Evolutionary conservation across 2,888 invertebrate species (phyloP), one percentile per base, ranked within the genome.

Genomic region (Anoplius nigerrimus): DNA sequence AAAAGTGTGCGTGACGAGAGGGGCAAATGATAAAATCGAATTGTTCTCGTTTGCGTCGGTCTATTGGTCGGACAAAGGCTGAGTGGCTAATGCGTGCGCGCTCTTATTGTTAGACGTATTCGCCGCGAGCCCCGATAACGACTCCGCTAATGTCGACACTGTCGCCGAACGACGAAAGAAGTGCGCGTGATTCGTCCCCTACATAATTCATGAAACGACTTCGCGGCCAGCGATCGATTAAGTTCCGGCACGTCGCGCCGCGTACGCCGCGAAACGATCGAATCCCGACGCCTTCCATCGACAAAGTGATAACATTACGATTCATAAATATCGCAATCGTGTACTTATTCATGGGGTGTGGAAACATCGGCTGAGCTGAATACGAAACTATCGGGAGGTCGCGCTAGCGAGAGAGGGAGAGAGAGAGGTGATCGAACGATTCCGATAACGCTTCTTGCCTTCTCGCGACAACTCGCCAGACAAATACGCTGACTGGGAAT

Each of bases 181-280:
- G 34, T 6, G 34, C 34, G 11, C 34, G 11, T 11, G 11, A 34
- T 34, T 34, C 56, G 18, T 6, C 15, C 6, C 1, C 55, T 56
- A 42, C 42, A 56, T 56, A 56, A 56, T 56, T 56, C 56, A 56
- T 56, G 13, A 42, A 2, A 4, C 21, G 21, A 11, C 4, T 18
- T 42, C 56, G 56, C 56, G 42, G 21, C 42, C 8, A 42, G 56
- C 18, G 55, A 63, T 55, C 58, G 64, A 67, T 76, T 69, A 66
- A 78, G 67, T 79, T 79, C 74, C 52, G 59, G 58, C 79, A 72
- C 76, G 78, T 76, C 71, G 48, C 8, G 18, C 53, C 20, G 60
- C 54, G n/a, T 34, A 61, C 52, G 18, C 43, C 46, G 53, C 52
- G 42, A 48, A 43, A 52, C 72, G 72, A 70, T 65, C 64, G 62